Base-by-base conservation (phyloP, 2,113 vertebrate genomes). In the Salvelinus alpinus region DNA sequence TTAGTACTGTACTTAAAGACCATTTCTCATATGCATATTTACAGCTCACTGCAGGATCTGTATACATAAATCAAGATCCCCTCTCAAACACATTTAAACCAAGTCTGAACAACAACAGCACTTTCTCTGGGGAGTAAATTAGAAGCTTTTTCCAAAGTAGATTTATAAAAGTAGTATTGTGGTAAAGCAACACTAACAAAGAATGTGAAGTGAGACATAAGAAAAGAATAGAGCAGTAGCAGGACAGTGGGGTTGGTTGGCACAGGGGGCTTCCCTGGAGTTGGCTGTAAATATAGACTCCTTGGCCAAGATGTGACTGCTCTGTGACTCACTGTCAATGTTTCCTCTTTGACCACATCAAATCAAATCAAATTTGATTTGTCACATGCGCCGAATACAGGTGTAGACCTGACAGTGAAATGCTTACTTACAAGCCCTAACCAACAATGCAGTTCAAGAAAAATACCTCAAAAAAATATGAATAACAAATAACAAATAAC, bases 51-150 rank as follows among this genome's bases (percentile, higher is more conserved):
- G 65, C 65, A 38, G 29, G 65, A 34, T 18, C 14, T 20, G 31
- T 31, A 34, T 11, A 34, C 31, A 34, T 68, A 34, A 68, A 68
- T 20, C 65, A 68, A 27, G 29, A 68, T 38, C 65, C 65, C 6
- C 1, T 66, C 27, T 66, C 64, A 29, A 59, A 78, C 18, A 54
- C 34, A 34, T 34, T 73, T 4, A 34, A 64, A 72, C 44, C 64
- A 62, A 47, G 12, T 59, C 25, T 62, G 51, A 47, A 72, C 29
- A 65, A 22, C 47, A 71, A 64, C 27, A 72, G 67, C 34, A 71
- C 51, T 25, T 62, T 77, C 75, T 66, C 67, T 22, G 7, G 64
- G 71, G 74, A 83, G n/a, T 64, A 83, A 77, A 83, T 74, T 80
- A 77, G 74, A 29, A 22, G 67, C 51, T 73, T 64, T 70, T 73